Evolutionary conservation across 2,113 vertebrate genomes (phyloP), one percentile per base, ranked within the genome.

Genomic region (Pristiophorus japonicus): DNA sequence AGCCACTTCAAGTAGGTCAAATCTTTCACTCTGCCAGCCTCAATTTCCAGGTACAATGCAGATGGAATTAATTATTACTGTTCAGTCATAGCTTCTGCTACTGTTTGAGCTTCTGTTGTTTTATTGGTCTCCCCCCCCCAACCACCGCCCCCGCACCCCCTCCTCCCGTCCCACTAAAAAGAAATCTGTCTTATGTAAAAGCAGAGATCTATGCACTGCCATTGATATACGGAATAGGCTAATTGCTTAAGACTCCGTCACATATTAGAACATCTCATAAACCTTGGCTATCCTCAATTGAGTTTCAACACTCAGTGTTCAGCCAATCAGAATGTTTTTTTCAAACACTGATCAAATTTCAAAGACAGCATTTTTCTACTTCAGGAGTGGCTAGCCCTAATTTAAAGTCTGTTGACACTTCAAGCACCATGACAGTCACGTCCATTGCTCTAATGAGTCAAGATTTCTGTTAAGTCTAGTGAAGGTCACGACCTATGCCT

Each of bases 401-500:
- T 65, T 92, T 65, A 92, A 92, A 92, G 34, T 38, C 59, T 92
- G 59, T 92, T 63, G 88, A 92, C 88, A 62, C 88, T 63, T 92
- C 8, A 92, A 92, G 59, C n/a, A 92, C 10, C n/a, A n/a, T 42
- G 30, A 75, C 92, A 96, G 55, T 96, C 95, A 96, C 67, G 85
- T 78, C 22, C 96, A 96, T 97, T 96, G 96, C 96, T 96, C 96
- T 95, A 96, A 96, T 95, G 96, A 96, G 96, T 97, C 96, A 97
- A 96, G 96, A 96, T 96, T 96, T 95, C 97, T 97, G 96, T 96
- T 96, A 96, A 95, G 96, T 95, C 96, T 96, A 55, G 94, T 65
- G 90, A 96, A 96, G 96, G 96, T 96, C 95, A 96, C 96, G 97
- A 97, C 97, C 97, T 90, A 59, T 96, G 97, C 96, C 97, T 97